Conservation (phyloP, 2,113 vertebrate genomes). For the Perognathus longimembris region DNA sequence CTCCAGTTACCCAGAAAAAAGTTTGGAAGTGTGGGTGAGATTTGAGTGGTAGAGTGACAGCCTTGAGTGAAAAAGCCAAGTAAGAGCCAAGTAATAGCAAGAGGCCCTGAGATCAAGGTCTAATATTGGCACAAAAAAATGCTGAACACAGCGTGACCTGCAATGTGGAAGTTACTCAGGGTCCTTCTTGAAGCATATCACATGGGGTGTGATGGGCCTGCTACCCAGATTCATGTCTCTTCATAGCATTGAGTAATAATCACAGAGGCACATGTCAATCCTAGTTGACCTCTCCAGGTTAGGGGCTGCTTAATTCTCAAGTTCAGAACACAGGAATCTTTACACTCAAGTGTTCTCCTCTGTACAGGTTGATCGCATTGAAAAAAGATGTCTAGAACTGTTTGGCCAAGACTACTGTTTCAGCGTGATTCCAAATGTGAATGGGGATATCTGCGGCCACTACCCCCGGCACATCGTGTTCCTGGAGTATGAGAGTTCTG, state of each 20-base stretch:
- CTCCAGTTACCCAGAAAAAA: no score
- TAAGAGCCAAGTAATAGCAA: no score
- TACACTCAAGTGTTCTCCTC: conserved; percentile 14
- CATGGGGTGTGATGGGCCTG: background rate
- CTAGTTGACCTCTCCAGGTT: background rate
- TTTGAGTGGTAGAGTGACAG: no score
- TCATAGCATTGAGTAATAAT: background rate
- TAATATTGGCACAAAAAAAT: no score
- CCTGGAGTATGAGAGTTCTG: conserved; percentile 93
- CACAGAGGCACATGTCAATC: background rate
- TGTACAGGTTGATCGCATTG: conserved; percentile 93
- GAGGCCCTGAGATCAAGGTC: no score
- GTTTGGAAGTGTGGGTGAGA: no score
- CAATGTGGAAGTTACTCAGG: background rate
- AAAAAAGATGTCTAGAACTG: conserved; percentile 94
- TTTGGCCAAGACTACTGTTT: conserved; percentile 96
- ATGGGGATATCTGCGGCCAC: conserved; percentile 96
- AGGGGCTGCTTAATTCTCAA: background rate
- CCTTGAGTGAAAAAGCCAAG: no score
- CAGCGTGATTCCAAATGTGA: conserved; percentile 94
- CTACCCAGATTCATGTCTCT: background rate
- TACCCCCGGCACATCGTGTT: conserved; percentile 97
- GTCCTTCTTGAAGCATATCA: background rate
- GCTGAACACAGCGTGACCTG: background rate
- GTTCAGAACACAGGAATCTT: conserved; percentile 20